phyloP scores from a whole-genome alignment of 2,113 vertebrate genomes.

The Festucalex cinctus region DNA sequence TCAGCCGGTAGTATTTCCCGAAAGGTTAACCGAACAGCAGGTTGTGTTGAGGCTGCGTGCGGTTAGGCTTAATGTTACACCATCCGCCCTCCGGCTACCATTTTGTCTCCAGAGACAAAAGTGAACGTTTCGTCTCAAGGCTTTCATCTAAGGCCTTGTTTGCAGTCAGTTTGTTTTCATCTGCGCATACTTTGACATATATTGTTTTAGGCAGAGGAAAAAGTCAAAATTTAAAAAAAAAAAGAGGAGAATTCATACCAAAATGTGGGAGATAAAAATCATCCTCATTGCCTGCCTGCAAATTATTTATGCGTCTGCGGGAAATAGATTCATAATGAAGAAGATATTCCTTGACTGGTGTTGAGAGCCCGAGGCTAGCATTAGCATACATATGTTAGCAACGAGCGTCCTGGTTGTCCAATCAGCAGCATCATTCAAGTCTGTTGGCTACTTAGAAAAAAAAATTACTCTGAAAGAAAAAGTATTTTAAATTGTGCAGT shows the following conservation, averaged over 20 bases:
- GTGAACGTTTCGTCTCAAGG: constrained; percentile 51
- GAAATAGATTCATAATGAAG: constrained; percentile 33
- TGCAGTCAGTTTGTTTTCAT: constrained; percentile 32
- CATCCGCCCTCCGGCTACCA: constrained; percentile 59
- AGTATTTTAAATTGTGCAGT: not conserved
- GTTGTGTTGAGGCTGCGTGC: constrained; percentile 53
- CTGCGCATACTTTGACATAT: constrained; percentile 24
- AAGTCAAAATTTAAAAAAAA: constrained; percentile 10
- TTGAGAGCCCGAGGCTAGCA: constrained; percentile 52
- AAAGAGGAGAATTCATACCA: not conserved
- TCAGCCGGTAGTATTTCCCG: constrained; percentile 47
- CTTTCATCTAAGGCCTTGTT: constrained; percentile 56
- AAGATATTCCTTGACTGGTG: constrained; percentile 45
- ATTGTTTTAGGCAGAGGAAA: not conserved
- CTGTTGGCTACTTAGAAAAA: not conserved
- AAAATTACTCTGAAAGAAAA: too few species aligned
- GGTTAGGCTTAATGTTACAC: constrained; percentile 59
- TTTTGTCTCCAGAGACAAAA: constrained; percentile 45
- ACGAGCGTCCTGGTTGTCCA: too few species aligned
- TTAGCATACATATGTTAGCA: constrained; percentile 38
- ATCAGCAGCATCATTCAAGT: constrained; percentile 38
- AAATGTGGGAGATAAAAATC: not conserved
- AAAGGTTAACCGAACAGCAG: constrained; percentile 61
- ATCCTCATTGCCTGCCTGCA: constrained; percentile 11
- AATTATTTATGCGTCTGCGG: constrained; percentile 14